Percentiles rank a stretch among this genome's conserved stretches.
phyloP scores from a whole-genome alignment of 2,888 invertebrate species.

The Dynastes tityus region DNA sequence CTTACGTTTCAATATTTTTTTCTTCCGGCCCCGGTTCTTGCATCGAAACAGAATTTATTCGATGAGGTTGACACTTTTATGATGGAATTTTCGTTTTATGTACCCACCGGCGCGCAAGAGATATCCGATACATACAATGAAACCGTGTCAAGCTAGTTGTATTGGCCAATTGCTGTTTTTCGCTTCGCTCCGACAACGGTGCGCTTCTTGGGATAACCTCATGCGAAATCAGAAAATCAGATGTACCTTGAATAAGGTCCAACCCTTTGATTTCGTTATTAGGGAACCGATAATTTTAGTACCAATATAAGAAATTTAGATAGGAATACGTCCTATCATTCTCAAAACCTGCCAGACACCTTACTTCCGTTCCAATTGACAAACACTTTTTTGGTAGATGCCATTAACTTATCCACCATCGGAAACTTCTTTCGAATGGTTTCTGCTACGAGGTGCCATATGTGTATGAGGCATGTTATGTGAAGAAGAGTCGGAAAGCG shows the following conservation, averaged over 20 bases:
- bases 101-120: slow-evolving; percentile 16
- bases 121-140: slow-evolving; percentile 36
- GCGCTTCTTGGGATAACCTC: neutral
- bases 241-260: neutral
- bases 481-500: too few relatives aligned
- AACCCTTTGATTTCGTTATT: too few relatives aligned
- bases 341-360: too few relatives aligned
- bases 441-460: too few relatives aligned
- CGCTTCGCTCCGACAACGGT: neutral
- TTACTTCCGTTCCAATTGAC: too few relatives aligned
- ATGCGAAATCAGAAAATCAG: neutral
- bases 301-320: too few relatives aligned
- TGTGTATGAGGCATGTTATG: too few relatives aligned
- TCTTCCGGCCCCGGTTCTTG: slow-evolving; percentile 5
- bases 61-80: slow-evolving; percentile 46
- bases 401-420: too few relatives aligned
- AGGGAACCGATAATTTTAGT: too few relatives aligned
- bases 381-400: too few relatives aligned
- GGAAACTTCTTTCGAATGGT: too few relatives aligned
- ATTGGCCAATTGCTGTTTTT: slow-evolving; percentile 26
- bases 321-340: too few relatives aligned
- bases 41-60: slow-evolving; percentile 43
- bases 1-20: slow-evolving; percentile 47
- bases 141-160: slow-evolving; percentile 14
- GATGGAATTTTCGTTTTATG: slow-evolving; percentile 48